Evolutionary conservation across 2,888 invertebrate genomes (phyloP), one percentile per base, ranked within the genome.

Genomic region (Cephus nigrinus): DNA sequence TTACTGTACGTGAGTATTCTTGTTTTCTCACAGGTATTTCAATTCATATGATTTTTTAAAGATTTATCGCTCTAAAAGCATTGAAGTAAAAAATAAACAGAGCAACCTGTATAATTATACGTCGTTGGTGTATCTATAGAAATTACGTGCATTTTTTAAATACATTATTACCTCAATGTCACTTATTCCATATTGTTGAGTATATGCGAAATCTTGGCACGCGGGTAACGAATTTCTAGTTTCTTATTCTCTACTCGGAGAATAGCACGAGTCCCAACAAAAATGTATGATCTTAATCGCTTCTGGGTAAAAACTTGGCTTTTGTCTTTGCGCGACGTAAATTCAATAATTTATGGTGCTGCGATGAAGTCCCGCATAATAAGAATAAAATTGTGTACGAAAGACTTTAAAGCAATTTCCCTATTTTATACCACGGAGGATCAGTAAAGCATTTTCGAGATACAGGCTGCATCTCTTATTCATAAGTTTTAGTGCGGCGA

Each of bases 381-480:
- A 55, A 55, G 55, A 55, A 55, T 55, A 55, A 55, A 9, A 5
- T 55, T 55, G 55, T 55, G 5, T 55, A 23, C 0, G 55, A 55
- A 55, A 55, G 55, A 23, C 23, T 23, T 55, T 55, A 55, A 55
- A 23, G 23, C 15, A 23, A 55, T 55, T 55, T 0, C 55, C 5
- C 55, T 55, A 55, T 55, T 55, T 23, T 55, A 55, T 55, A 55
- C 9, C 9, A 55, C 9, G 9, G 23, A 23, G 55, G 55, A 55
- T 55, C 55, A 55, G 55, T 55, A 23, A 55, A 55, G 55, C 5
- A 23, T 55, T 55, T 55, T 55, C 55, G 23, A 55, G 55, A 55
- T 55, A 55, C 23, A 55, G 55, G 15, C 5, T 33, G 11, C 34
- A 74, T 74, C 74, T 35, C 35, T 74, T 74, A 74, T 74, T 74